Base-by-base conservation (phyloP, 2,888 invertebrate species). In the Athalia cordata region DNA sequence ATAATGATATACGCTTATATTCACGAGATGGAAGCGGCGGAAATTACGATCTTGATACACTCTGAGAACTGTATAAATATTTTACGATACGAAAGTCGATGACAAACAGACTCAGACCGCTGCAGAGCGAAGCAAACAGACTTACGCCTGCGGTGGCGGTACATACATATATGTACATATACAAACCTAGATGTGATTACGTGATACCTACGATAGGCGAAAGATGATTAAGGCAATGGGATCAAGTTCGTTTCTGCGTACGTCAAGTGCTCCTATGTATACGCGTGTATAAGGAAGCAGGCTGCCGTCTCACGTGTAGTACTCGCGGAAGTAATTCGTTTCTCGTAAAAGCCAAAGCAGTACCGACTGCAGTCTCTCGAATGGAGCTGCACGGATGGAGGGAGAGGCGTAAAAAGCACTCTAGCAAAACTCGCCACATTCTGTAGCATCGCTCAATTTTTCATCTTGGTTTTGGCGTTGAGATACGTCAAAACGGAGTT, bases 291-390 rank as follows among this genome's bases (percentile, higher is more conserved):
- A 43, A 55, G 45, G 70, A 15, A 11, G 7, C 29, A 9, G 3
- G 52, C 52, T 11, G 52, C 7, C 55, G 55, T 4, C 55, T 9
- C 11, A 9, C 9, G n/a, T 43, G 49, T 13, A 43, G 15, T 15
- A 52, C 52, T 45, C 55, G 29, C 72, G 72, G 72, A 72, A 59
- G 72, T 47, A 72, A 59, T 72, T 72, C 47, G 47, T 72, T 72
- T 8, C 47, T 59, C 4, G 47, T 47, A 72, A 67, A 67, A 67
- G 15, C 15, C 11, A 8, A 15, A 7, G 55, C n/a, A 55, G 0
- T 4, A 1, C 55, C 55, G 55, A n/a, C n/a, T 5, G 55, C 1
- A 11, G 11, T 5, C 55, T 55, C 55, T 2, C 29, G 29, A 29
- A 29, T 29, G 29, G 29, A 29, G 29, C 29, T 29, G 29, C 29